Base-by-base conservation (phyloP, 1,140 invertebrate genomes). In the Bemisia tabaci region DNA sequence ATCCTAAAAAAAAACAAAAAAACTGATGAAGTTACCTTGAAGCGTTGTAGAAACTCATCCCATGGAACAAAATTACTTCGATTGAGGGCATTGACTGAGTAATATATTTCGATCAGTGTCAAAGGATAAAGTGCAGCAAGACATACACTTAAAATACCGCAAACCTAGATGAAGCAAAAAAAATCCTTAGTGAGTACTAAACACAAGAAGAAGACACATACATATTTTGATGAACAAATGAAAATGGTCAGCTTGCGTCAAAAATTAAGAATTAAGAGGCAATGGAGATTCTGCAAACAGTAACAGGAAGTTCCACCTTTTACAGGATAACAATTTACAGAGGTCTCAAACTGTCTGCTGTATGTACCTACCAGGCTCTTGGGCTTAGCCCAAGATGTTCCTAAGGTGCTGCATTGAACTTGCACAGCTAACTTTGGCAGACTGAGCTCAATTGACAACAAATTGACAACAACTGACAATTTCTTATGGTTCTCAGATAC, bases 81-180 rank as follows among this genome's bases (percentile, higher is more conserved):
- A 64, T 89, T 82, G 39, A 92, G 77, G 0, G 93, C 87, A 80
- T 96, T 96, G 0, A 97, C 86, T 1, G 94, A 94, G 76, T 95
- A 92, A 77, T 91, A 96, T 72, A 98, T 92, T 78, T 97, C 94
- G 60, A 91, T 83, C 33, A 92, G 77, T 1, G 89, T 96, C 1
- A 98, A 77, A 0, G 95, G 95, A 78, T 92, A 93, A 0, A 97
- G 78, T 2, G 92, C 89, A 1, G 95, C 90, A 60, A 98, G 78
- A 73, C 93, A 94, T 0, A 95, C 88, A 69, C 91, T 90, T 1
- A 98, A 78, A 67, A 98, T 66, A 87, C 84, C 9, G 84, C 85
- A 70, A 0, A 73, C 71, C 72, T 73, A 64, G 26, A 65, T 68
- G n/a, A 59, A 60, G 61, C 59, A 26, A 66, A 65, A 9, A 22